Percentiles rank a stretch among this genome's conserved stretches.
phyloP scores from a whole-genome alignment of 2,888 invertebrate genomes.

The Tortrix viridana region DNA sequence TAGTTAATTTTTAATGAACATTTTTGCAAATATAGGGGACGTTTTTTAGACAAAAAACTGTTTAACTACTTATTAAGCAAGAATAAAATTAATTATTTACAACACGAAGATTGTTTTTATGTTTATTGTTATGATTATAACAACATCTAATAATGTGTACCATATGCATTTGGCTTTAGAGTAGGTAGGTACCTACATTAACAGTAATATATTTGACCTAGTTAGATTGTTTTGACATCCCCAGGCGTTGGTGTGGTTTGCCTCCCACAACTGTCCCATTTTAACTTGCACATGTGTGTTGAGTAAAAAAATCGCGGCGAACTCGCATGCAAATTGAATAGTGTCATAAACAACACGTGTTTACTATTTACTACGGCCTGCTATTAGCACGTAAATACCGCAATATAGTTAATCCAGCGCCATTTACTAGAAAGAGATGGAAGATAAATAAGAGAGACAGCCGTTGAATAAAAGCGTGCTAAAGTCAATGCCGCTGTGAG shows the following conservation, averaged over 20 bases:
- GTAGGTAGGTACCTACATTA: neutral
- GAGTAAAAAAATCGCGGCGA: conserved; percentile 29
- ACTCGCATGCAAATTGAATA: conserved; percentile 12
- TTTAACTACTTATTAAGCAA: conserved; percentile 68
- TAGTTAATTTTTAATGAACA: conserved; percentile 59
- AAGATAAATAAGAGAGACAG: too few relatives aligned
- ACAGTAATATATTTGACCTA: conserved; percentile 28
- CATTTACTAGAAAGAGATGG: neutral
- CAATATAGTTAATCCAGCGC: neutral
- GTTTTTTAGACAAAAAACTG: conserved; percentile 45
- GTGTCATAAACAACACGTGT: conserved; percentile 31
- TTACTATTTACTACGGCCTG: conserved; percentile 40
- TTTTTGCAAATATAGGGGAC: conserved; percentile 47
- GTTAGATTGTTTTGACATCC: conserved; percentile 36
- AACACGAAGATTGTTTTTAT: conserved; percentile 5
- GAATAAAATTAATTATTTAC: conserved; percentile 45
- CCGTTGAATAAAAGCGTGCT: too few relatives aligned
- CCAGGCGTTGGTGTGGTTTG: conserved; percentile 42
- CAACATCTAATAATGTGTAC: neutral
- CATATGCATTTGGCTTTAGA: neutral
- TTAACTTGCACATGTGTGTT: conserved; percentile 68
- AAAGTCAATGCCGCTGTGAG: too few relatives aligned
- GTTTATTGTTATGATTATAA: conserved; percentile 15
- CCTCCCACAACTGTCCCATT: conserved; percentile 78
- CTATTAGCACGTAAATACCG: conserved; percentile 5